Evolutionary conservation across 2,888 invertebrate genomes (phyloP), one percentile per base, ranked within the genome.

Genomic region (Scrobipalpa costella): DNA sequence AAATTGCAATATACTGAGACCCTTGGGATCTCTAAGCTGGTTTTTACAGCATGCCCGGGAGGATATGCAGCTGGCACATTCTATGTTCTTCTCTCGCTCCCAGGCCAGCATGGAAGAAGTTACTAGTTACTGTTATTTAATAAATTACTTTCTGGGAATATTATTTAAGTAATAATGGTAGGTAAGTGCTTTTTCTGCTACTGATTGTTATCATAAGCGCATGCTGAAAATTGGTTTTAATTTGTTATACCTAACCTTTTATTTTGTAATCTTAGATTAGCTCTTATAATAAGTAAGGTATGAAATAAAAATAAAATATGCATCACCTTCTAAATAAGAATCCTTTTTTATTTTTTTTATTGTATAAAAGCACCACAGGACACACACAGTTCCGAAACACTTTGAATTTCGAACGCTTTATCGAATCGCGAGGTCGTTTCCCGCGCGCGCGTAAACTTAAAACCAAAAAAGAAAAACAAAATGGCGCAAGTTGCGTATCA

Each of bases 381-480:
- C 72, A 80, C 77, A 81, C 80, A 76, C 75, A 78, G 72, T 72
- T 79, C 77, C 76, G 77, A 81, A 86, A 83, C 81, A 76, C 81
- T 78, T 75, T 78, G 77, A 80, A 83, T 52, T 52, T 38, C 38
- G 61, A 78, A 76, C 76, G 73, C 71, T 75, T 73, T 75, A 74
- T 73, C 73, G 73, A 78, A 72, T 72, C 77, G 79, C 80, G 81
- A 80, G 72, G 77, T 73, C 81, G 81, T 80, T 83, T 81, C 83
- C 85, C 87, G 73, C 68, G 72, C 68, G 72, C 67, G 63, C 67
- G 75, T 78, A 75, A 70, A 60, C 61, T 63, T 72, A 69, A 69
- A 73, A 67, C 27, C 44, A 69, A 69, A 74, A 71, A 71, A 68
- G 69, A 65, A 65, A 70, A 68, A 71, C 63, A 68, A 74, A 71